Evolutionary conservation across 2,113 vertebrate genomes (phyloP).

Genomic region (Progne subis): DNA sequence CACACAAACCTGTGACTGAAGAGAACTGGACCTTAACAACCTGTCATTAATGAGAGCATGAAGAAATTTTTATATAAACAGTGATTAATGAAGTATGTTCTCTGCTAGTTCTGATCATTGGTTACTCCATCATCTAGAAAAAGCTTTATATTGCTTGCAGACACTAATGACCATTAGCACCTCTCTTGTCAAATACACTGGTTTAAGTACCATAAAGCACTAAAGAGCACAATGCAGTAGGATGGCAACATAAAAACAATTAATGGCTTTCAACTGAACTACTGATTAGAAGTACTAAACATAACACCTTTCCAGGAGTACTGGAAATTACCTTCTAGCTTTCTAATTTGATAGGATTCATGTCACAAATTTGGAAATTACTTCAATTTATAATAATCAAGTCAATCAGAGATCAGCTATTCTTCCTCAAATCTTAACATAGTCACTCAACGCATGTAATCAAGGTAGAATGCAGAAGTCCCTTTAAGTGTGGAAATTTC

Average conservation of each 20-base stretch:
- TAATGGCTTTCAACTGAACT: accelerated
- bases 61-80: neutral
- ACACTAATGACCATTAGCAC: neutral
- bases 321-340: neutral
- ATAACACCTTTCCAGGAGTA: neutral
- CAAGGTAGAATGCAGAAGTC: neutral
- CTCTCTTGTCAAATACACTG: neutral
- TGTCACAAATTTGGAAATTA: neutral
- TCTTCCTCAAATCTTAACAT: neutral
- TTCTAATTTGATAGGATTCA: neutral
- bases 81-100: neutral
- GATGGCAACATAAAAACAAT: neutral
- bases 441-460: neutral
- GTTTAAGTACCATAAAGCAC: neutral
- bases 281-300: neutral
- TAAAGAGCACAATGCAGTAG: neutral
- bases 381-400: neutral
- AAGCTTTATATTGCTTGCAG: neutral
- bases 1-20: neutral
- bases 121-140: neutral
- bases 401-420: neutral
- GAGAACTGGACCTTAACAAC: neutral
- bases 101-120: neutral
- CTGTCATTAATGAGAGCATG: neutral
- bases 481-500: neutral